A percentile compares a stretch with the other conserved stretches of the same genome.
Conservation (phyloP, 1,140 invertebrate species). For the Zophobas morio region DNA sequence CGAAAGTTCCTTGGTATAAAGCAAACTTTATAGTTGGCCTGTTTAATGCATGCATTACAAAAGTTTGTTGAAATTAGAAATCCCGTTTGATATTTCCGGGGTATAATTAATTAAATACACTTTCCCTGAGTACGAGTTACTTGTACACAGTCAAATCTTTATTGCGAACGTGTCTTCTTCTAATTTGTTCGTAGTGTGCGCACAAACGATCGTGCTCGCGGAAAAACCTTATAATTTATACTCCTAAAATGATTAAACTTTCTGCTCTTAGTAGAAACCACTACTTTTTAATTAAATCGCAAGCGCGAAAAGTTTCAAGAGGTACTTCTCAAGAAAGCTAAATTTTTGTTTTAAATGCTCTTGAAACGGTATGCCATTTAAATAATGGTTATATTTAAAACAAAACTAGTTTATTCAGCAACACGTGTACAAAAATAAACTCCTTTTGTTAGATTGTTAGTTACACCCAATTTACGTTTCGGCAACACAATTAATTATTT, state of each 20-base stretch:
- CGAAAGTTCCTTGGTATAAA: constrained; percentile 31
- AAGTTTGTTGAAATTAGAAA: constrained; percentile 46
- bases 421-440: no score
- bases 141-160: not conserved
- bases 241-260: constrained; percentile 29
- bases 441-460: no score
- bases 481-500: no score
- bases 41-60: constrained; percentile 46
- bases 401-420: no score
- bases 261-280: constrained; percentile 14
- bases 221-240: constrained; percentile 40
- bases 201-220: not conserved
- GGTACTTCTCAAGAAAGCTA: constrained; percentile 28
- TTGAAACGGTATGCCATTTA: not conserved
- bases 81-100: constrained; percentile 41
- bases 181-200: constrained; percentile 6
- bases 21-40: constrained; percentile 42
- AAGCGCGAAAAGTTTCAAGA: constrained; percentile 23
- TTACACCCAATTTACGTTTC: no score
- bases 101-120: constrained; percentile 43
- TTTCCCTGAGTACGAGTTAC: constrained; percentile 15
- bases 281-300: constrained; percentile 38
- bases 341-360: constrained; percentile 8
- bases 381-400: no score
- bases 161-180: not conserved